Evolutionary conservation across 2,797 vertebrate genomes (phyloP).

Genomic region (Hydrophis major): DNA sequence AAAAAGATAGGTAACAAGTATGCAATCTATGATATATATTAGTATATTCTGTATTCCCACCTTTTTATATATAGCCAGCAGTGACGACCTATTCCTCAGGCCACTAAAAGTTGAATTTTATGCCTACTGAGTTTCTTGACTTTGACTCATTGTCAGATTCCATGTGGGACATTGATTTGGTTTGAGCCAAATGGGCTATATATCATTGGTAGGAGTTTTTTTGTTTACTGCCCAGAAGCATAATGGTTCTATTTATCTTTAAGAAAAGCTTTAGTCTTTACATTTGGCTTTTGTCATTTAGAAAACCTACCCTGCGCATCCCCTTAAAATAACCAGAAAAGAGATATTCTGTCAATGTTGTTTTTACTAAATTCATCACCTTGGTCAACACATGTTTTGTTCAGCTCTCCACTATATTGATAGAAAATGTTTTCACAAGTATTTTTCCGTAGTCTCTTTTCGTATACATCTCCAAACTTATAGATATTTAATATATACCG

Average conservation of each 20-base stretch:
- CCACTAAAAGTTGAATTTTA: constrained; percentile 25
- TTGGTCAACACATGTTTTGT: neutral
- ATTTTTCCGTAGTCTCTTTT: neutral
- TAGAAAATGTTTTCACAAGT: neutral
- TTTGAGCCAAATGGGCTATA: constrained; percentile 38
- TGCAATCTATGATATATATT: neutral
- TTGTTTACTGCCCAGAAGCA: constrained; percentile 31
- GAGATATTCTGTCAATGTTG: neutral
- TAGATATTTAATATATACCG: neutral
- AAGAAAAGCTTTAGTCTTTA: constrained; percentile 1
- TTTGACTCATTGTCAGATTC: constrained; percentile 31
- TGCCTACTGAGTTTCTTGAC: constrained; percentile 2
- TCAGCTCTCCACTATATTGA: neutral
- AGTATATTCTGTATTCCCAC: neutral
- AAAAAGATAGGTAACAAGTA: neutral
- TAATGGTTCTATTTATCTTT: constrained; percentile 17
- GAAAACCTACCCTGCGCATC: neutral
- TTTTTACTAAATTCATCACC: neutral
- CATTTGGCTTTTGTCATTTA: constrained; percentile 5
- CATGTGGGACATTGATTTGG: constrained; percentile 39
- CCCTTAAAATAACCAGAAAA: neutral
- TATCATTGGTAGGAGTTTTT: constrained; percentile 23
- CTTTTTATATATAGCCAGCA: neutral
- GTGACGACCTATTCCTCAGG: neutral
- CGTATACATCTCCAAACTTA: neutral